Conservation (phyloP, 2,797 vertebrate species). For the Argentina silus region DNA sequence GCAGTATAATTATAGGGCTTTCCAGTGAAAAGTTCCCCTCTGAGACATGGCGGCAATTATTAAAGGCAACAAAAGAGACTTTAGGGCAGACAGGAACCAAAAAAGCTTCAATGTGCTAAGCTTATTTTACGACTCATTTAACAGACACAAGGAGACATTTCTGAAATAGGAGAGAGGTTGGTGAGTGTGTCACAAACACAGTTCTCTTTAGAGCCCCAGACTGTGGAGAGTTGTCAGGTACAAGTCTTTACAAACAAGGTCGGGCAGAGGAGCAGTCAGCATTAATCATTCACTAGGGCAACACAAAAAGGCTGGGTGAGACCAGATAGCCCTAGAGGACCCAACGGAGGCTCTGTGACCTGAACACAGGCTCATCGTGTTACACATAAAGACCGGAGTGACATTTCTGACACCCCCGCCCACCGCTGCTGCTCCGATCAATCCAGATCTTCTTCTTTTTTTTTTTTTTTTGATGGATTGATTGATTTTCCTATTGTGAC, state of each 20-base stretch:
- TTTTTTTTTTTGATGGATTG: constrained; percentile 17
- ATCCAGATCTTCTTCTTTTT: constrained; percentile 27
- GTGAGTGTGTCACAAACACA: constrained; percentile 41
- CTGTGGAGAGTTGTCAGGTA: constrained; percentile 72
- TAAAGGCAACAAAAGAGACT: constrained; percentile 68
- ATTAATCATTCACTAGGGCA: constrained; percentile 78
- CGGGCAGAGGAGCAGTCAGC: constrained; percentile 69
- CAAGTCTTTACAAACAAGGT: constrained; percentile 80
- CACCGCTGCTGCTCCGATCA: constrained; percentile 41
- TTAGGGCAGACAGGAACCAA: constrained; percentile 18
- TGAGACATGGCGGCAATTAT: constrained; percentile 63
- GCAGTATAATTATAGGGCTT: constrained; percentile 69
- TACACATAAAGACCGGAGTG: constrained; percentile 29
- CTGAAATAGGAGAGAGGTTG: neutral
- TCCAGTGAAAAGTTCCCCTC: constrained; percentile 44
- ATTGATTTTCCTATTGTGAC: constrained; percentile 60
- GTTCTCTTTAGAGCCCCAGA: constrained; percentile 54
- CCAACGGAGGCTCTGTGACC: constrained; percentile 35
- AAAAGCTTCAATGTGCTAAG: constrained; percentile 47
- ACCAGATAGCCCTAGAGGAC: constrained; percentile 44
- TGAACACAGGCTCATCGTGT: constrained; percentile 43
- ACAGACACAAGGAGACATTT: constrained; percentile 22
- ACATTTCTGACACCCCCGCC: constrained; percentile 50
- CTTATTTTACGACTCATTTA: constrained; percentile 47
- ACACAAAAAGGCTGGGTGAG: constrained; percentile 53